These are phyloP conservation scores for Acleris holmiana DNA, from an alignment of 2,888 invertebrate species.

Conservation along the genomic window DNA sequence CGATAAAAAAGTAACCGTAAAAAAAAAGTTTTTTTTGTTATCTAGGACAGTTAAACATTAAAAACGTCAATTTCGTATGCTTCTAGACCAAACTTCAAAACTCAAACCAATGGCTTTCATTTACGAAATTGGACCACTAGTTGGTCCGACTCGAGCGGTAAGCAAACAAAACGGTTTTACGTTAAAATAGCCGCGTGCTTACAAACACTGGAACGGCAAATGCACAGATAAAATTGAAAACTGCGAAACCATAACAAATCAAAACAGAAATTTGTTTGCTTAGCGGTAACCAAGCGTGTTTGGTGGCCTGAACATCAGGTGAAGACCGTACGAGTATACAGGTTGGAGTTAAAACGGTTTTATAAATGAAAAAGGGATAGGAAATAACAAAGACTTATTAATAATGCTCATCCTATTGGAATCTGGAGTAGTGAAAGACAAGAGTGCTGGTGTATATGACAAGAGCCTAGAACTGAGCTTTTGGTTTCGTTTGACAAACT, in stretches of 20 bases:
- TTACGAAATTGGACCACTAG: slow-evolving; percentile 33
- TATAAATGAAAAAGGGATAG: no score
- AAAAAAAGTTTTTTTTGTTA: no score
- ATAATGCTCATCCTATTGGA: no score
- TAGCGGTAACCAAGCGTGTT: slow-evolving; percentile 11
- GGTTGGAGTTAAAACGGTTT: no score
- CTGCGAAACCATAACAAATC: slow-evolving; percentile 37
- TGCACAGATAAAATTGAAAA: slow-evolving; percentile 35
- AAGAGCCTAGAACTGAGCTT: no score
- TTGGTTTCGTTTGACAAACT: no score
- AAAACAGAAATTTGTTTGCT: slow-evolving; percentile 27
- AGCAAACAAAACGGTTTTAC: slow-evolving; percentile 31
- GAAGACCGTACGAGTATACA: no score
- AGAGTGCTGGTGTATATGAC: no score
- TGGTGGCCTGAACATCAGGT: slow-evolving; percentile 16
- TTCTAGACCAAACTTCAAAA: slow-evolving; percentile 14
- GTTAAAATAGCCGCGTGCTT: slow-evolving; percentile 36
- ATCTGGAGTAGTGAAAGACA: no score
- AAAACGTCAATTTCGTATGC: not conserved
- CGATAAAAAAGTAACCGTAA: no score
- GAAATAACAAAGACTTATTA: no score
- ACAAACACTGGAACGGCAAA: slow-evolving; percentile 34
- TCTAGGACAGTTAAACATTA: not conserved
- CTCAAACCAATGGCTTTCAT: slow-evolving; percentile 27
- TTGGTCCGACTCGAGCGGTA: slow-evolving; percentile 28